Percentiles rank a stretch among this genome's conserved stretches.
Evolutionary conservation across 2,888 invertebrate genomes (phyloP).

Genomic region (Aspidiotus destructor): DNA sequence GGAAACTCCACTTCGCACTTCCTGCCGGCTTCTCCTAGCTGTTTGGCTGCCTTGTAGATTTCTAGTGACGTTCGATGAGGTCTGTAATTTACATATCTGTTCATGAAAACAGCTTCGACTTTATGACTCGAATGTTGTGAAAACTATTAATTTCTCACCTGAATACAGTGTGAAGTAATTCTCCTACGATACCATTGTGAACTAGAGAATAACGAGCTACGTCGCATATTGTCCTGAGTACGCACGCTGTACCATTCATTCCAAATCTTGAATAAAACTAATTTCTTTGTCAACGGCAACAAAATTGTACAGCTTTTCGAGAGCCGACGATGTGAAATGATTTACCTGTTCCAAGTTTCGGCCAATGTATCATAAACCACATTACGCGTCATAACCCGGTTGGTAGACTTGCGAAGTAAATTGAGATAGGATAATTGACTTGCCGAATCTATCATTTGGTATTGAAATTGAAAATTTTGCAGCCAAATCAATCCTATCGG

Average conservation of each 20-base stretch:
- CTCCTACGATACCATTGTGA: slow-evolving; percentile 35
- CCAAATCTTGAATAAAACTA: slow-evolving; percentile 1
- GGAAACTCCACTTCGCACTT: slow-evolving; percentile 6
- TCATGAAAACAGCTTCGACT: neutral
- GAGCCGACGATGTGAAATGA: neutral
- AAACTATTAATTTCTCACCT: slow-evolving; percentile 34
- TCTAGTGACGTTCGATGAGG: slow-evolving; percentile 13
- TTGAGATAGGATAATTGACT: slow-evolving; percentile 29
- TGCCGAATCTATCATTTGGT: slow-evolving; percentile 35
- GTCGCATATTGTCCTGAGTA: slow-evolving; percentile 35
- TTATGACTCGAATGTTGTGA: neutral
- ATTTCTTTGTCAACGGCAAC: neutral
- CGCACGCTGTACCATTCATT: slow-evolving; percentile 31
- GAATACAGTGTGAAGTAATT: slow-evolving; percentile 35
- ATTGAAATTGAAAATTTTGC: slow-evolving; percentile 37
- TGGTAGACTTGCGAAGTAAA: slow-evolving; percentile 26
- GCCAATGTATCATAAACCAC: slow-evolving; percentile 18
- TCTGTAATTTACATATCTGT: neutral
- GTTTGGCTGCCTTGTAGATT: slow-evolving; percentile 13
- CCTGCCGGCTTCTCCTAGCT: neutral
- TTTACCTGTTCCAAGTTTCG: slow-evolving; percentile 31
- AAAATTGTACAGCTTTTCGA: neutral
- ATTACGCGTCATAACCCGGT: slow-evolving; percentile 20
- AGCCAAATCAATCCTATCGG: slow-evolving; percentile 35
- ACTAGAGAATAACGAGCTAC: slow-evolving; percentile 34